These are phyloP conservation scores for Merops nubicus DNA, from an alignment of 2,113 vertebrate genomes.

Conservation along the genomic window DNA sequence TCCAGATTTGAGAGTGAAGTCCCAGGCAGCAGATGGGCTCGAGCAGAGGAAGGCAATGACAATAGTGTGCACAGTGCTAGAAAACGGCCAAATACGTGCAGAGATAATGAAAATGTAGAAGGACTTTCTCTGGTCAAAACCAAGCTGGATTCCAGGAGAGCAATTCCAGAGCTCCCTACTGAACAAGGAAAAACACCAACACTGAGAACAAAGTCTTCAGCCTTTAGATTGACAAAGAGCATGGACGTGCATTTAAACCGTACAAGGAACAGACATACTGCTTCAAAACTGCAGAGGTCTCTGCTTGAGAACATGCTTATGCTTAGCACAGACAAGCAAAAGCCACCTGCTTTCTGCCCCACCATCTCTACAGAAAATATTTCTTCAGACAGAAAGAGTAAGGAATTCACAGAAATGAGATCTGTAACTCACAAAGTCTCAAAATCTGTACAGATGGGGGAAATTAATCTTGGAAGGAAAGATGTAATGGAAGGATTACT, in stretches of 20 bases:
- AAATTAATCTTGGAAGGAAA: neutral
- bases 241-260: neutral
- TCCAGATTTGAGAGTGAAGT: neutral
- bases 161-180: neutral
- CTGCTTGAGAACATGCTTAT: neutral
- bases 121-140: neutral
- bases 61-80: slow-evolving; percentile 3
- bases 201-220: neutral
- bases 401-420: neutral
- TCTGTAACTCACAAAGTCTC: neutral
- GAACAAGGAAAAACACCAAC: slow-evolving; percentile 16
- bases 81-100: slow-evolving; percentile 22
- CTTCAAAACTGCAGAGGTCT: neutral
- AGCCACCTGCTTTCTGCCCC: neutral
- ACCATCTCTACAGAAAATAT: neutral
- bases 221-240: slow-evolving; percentile 22
- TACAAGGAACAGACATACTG: neutral
- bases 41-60: neutral
- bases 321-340: neutral
- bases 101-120: neutral
- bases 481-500: neutral
- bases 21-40: neutral
- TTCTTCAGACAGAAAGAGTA: slow-evolving; percentile 12
- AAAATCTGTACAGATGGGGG: neutral
- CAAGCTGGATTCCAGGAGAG: neutral